phyloP scores from a whole-genome alignment of 2,888 invertebrate species.

The Sarcophaga subvicina region DNA sequence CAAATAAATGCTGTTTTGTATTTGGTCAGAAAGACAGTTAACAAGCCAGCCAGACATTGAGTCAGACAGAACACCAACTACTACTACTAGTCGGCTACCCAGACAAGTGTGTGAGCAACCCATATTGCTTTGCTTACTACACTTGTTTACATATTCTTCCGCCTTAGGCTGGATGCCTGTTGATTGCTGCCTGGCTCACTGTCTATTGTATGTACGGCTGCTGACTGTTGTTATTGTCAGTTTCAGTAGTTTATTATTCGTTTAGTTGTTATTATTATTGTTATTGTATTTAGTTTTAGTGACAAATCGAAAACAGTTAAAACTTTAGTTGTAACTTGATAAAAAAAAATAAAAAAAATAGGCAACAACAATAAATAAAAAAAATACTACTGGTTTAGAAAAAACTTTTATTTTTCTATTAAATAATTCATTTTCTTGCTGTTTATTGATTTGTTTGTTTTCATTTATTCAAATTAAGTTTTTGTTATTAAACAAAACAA shows the following conservation, averaged over 20 bases:
- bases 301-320: constrained; percentile 25
- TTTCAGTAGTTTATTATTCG: background rate
- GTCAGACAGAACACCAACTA: constrained; percentile 1
- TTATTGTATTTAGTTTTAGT: constrained; percentile 13
- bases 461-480: background rate
- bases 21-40: constrained; percentile 13
- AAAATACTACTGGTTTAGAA: background rate
- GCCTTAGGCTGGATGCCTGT: constrained; percentile 47
- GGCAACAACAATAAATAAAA: background rate
- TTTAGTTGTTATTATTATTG: background rate
- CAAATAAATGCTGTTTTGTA: constrained; percentile 11
- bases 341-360: background rate
- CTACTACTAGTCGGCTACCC: constrained; percentile 2
- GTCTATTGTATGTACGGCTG: background rate
- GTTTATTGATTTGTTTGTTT: background rate
- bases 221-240: constrained; percentile 10
- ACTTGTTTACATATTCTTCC: constrained; percentile 50
- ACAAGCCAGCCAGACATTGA: background rate
- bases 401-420: background rate
- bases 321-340: constrained; percentile 8
- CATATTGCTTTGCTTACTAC: constrained; percentile 11
- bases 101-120: background rate
- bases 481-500: background rate
- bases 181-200: constrained; percentile 24
- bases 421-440: background rate